Percentiles rank a stretch among this genome's conserved stretches.
Conservation (phyloP, 2,888 invertebrate genomes). For the Agrochola circellaris region DNA sequence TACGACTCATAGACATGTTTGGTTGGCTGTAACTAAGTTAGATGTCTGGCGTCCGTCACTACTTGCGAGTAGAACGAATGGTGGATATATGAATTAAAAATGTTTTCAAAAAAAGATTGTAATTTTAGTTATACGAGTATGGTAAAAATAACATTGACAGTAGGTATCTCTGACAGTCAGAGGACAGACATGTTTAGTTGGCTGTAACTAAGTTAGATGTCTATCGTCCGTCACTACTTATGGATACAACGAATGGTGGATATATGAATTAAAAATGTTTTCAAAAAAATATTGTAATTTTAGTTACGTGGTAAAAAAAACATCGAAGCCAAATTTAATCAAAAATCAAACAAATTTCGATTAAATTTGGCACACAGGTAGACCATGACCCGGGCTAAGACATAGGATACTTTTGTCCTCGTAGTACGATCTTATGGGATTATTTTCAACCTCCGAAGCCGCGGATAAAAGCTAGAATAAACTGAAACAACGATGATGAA, state of each 20-base stretch:
- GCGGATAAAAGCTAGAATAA: neutral
- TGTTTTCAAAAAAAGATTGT: neutral
- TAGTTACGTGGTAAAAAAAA: too few species aligned
- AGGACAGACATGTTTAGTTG: conserved; percentile 61
- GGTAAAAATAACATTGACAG: too few species aligned
- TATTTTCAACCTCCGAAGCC: neutral
- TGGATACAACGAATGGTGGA: neutral
- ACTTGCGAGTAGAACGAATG: neutral
- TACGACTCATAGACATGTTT: conserved; percentile 69
- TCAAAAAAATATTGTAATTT: neutral
- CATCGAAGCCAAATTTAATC: too few species aligned
- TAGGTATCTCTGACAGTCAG: neutral
- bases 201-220: conserved; percentile 49
- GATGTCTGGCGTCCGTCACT: conserved; percentile 27
- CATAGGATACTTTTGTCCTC: neutral
- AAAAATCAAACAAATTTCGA: neutral
- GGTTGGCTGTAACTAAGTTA: conserved; percentile 53
- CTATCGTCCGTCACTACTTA: conserved; percentile 32
- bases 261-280: too few species aligned
- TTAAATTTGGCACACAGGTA: neutral
- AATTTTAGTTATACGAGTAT: too few species aligned
- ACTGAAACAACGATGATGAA: neutral
- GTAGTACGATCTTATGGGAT: neutral
- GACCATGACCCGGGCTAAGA: neutral
- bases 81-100: too few species aligned